phyloP scores from a whole-genome alignment of 2,888 invertebrate species.

The Melitaea athalia region DNA sequence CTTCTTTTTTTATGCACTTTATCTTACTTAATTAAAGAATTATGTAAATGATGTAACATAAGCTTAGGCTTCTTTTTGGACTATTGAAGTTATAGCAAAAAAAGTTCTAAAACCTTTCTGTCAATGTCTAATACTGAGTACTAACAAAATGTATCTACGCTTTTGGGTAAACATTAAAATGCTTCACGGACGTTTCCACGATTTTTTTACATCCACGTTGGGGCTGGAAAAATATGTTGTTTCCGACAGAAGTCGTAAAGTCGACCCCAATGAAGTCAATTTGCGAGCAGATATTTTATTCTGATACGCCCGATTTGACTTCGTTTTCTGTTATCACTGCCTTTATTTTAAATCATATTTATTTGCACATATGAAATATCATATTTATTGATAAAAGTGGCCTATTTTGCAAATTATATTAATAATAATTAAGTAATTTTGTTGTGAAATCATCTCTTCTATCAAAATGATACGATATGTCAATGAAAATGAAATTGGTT shows the following conservation, averaged over 20 bases:
- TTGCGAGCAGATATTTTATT: slow-evolving; percentile 46
- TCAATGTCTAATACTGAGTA: neutral
- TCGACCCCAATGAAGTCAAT: slow-evolving; percentile 56
- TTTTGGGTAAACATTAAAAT: neutral
- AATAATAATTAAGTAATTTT: too few relatives aligned
- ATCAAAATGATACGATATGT: too few relatives aligned
- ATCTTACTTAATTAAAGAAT: too few relatives aligned
- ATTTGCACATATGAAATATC: neutral
- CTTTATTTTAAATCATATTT: neutral
- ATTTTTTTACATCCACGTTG: slow-evolving; percentile 39
- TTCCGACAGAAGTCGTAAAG: slow-evolving; percentile 61
- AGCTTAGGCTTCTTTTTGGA: too few relatives aligned
- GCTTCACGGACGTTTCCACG: slow-evolving; percentile 41
- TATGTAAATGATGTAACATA: too few relatives aligned
- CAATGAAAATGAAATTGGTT: too few relatives aligned
- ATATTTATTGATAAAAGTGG: neutral
- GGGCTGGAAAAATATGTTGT: slow-evolving; percentile 62
- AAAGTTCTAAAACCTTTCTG: too few relatives aligned
- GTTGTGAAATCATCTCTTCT: too few relatives aligned
- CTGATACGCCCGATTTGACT: slow-evolving; percentile 35
- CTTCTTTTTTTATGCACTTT: too few relatives aligned
- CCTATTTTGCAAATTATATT: too few relatives aligned
- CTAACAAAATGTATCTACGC: neutral
- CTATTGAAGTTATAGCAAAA: too few relatives aligned
- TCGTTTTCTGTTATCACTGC: slow-evolving; percentile 22